These are phyloP conservation scores for Phataginus tetradactyla DNA, from an alignment of 2,797 vertebrate species.

Conservation along the genomic window DNA sequence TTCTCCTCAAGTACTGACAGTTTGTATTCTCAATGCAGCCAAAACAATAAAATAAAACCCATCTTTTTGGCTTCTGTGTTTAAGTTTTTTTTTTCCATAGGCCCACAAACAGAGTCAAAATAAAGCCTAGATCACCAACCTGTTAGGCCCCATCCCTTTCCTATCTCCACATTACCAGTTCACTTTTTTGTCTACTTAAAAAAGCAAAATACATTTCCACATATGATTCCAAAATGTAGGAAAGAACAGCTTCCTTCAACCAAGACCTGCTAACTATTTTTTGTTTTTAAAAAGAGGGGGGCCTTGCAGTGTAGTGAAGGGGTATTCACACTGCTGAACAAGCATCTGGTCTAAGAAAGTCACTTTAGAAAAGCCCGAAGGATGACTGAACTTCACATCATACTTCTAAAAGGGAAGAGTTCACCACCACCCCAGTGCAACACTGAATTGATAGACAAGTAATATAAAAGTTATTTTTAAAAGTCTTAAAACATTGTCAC, in stretches of 20 bases:
- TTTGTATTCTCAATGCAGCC: conserved; percentile 83
- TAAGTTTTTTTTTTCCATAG: conserved; percentile 72
- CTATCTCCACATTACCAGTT: neutral
- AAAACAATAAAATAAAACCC: conserved; percentile 81
- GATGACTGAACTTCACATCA: neutral
- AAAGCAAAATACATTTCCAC: neutral
- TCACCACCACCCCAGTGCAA: neutral
- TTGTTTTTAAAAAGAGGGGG: neutral
- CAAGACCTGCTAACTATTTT: conserved; percentile 28
- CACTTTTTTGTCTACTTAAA: conserved; percentile 17
- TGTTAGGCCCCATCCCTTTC: conserved; percentile 56
- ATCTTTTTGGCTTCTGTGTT: conserved; percentile 73
- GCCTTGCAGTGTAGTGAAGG: neutral
- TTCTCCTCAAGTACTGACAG: conserved; percentile 84
- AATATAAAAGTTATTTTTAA: conserved; percentile 54
- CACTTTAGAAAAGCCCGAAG: conserved; percentile 43
- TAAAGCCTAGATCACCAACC: conserved; percentile 77
- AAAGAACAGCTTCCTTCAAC: conserved; percentile 43
- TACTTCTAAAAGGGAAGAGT: conserved; percentile 42
- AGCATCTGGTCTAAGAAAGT: neutral
- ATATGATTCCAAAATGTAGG: neutral
- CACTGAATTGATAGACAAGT: neutral
- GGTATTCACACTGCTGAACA: conserved; percentile 41
- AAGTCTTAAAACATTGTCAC: conserved; percentile 39
- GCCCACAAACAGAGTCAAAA: conserved; percentile 65